A percentile compares a stretch with the other conserved stretches of the same genome.
phyloP scores from a whole-genome alignment of 2,113 vertebrate genomes.

The Rhadina sibilatrix region DNA sequence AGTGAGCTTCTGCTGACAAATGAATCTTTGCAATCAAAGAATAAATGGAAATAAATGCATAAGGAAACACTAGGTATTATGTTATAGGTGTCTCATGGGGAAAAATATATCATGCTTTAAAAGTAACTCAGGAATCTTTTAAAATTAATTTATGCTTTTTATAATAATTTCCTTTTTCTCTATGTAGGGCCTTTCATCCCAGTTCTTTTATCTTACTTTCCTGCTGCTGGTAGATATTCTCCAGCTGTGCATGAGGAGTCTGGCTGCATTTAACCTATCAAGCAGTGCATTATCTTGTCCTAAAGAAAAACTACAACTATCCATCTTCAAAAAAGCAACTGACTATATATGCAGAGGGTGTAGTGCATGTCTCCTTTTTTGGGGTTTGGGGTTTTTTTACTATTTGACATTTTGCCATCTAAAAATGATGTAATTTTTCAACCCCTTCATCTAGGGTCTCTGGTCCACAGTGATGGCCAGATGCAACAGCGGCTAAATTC shows the following conservation, averaged over 20 bases:
- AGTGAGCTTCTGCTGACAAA: not conserved
- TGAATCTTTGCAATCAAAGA: not conserved
- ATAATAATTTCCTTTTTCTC: not conserved
- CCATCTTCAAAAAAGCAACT: not conserved
- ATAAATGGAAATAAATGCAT: not conserved
- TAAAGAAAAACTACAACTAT: not conserved
- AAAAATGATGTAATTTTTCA: not conserved
- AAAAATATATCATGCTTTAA: not conserved
- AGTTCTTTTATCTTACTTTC: not conserved
- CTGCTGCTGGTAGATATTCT: not conserved
- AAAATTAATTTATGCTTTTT: not conserved
- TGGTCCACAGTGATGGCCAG: not conserved
- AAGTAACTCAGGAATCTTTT: not conserved
- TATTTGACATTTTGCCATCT: not conserved
- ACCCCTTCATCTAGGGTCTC: not conserved
- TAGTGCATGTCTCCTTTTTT: not conserved
- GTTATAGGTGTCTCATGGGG: not conserved
- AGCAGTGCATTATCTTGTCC: not conserved
- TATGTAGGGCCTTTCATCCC: not conserved
- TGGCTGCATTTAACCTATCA: not conserved
- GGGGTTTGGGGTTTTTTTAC: fast-evolving
- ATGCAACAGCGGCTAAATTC: not conserved
- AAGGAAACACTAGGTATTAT: not conserved
- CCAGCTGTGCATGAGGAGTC: not conserved
- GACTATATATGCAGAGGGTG: not conserved